Evolutionary conservation across 1,140 invertebrate genomes (phyloP).

Genomic region (Hycleus cichorii): DNA sequence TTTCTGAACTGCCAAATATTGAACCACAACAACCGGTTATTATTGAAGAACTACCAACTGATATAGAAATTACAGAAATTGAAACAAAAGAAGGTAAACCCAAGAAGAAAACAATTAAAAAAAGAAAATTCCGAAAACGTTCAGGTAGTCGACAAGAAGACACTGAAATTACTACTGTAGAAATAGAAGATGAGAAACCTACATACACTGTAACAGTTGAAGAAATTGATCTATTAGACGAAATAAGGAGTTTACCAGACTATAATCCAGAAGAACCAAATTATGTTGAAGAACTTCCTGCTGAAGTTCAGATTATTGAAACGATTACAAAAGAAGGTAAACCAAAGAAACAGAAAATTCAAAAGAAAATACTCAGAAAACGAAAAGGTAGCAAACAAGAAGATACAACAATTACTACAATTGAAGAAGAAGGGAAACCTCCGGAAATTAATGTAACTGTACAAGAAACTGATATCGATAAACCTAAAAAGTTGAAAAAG

Average conservation of each 20-base stretch:
- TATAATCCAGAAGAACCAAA: not conserved
- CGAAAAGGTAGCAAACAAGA: constrained; percentile 28
- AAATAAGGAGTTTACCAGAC: not conserved
- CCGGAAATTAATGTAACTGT: constrained; percentile 34
- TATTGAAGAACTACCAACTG: constrained; percentile 38
- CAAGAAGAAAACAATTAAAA: constrained; percentile 1
- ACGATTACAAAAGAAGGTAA: constrained; percentile 35
- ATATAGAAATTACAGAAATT: constrained; percentile 24
- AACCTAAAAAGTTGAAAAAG: constrained; percentile 35
- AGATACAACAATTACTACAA: constrained; percentile 34
- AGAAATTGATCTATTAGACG: constrained; percentile 16
- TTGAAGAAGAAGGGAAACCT: constrained; percentile 40
- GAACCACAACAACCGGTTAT: constrained; percentile 23
- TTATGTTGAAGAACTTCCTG: constrained; percentile 15
- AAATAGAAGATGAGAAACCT: constrained; percentile 26
- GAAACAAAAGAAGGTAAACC: constrained; percentile 14
- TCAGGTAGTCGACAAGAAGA: constrained; percentile 32
- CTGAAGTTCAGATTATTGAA: constrained; percentile 42
- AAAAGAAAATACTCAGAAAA: constrained; percentile 35
- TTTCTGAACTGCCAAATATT: not conserved
- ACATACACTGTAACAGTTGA: constrained; percentile 23
- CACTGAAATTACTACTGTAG: constrained; percentile 35
- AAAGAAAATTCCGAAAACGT: constrained; percentile 31
- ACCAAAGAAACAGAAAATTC: constrained; percentile 35
- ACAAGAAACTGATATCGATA: constrained; percentile 36